phyloP scores from a whole-genome alignment of 2,797 vertebrate genomes.

The Pantherophis vulpinus region DNA sequence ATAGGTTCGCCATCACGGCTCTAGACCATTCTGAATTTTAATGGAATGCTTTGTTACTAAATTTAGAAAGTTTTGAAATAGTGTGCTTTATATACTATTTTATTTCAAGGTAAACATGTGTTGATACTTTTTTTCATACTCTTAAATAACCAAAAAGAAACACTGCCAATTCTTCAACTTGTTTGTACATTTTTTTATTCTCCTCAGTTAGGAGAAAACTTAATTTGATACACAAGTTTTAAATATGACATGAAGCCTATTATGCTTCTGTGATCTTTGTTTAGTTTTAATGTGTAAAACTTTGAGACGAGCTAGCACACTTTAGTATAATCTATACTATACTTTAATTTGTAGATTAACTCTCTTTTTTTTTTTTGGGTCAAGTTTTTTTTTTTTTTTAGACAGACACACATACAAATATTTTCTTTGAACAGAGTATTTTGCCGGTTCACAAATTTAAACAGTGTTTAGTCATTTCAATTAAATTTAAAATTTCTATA shows the following conservation, averaged over 20 bases:
- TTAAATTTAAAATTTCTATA: no score
- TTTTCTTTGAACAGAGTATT: no score
- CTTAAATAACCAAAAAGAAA: background rate
- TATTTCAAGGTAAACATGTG: background rate
- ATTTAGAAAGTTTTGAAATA: background rate
- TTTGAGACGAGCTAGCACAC: background rate
- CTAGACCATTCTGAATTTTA: background rate
- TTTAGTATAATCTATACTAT: background rate
- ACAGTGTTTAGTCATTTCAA: no score
- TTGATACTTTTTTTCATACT: conserved; percentile 17
- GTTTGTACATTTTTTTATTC: background rate
- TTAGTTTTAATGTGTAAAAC: background rate
- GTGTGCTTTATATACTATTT: background rate
- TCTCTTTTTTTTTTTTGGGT: background rate
- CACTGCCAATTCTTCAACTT: background rate
- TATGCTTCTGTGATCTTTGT: background rate
- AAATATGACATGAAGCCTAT: background rate
- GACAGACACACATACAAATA: no score
- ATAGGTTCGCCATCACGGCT: no score
- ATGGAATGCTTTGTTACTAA: background rate
- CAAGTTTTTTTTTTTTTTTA: no score
- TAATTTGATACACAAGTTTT: conserved; percentile 21
- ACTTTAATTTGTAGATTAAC: background rate
- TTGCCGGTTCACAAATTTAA: no score
- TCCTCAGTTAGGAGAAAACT: background rate